Conservation (phyloP, 2,888 invertebrate genomes). For the Lottia gigantea region DNA sequence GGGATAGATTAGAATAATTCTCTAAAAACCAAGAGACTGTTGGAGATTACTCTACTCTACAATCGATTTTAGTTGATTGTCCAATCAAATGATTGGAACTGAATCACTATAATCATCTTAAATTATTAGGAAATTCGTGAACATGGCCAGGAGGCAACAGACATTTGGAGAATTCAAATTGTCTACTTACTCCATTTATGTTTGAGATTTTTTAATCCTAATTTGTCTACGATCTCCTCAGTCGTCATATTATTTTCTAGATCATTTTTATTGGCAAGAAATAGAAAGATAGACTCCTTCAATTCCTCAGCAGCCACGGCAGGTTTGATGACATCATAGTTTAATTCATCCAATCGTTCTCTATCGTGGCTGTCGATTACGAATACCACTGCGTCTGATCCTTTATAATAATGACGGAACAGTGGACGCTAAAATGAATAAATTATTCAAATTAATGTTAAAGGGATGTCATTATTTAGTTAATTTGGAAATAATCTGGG, state of each 20-base stretch:
- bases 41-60: no score
- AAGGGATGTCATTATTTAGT: neutral
- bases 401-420: slow-evolving; percentile 60
- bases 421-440: slow-evolving; percentile 49
- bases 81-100: no score
- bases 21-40: no score
- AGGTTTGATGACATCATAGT: slow-evolving; percentile 60
- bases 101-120: no score
- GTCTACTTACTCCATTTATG: slow-evolving; percentile 52
- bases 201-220: slow-evolving; percentile 48
- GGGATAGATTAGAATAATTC: no score
- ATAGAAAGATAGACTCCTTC: slow-evolving; percentile 49
- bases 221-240: slow-evolving; percentile 47
- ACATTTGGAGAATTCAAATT: neutral
- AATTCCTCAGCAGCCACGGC: slow-evolving; percentile 54
- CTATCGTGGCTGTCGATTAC: slow-evolving; percentile 57
- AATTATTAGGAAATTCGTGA: no score
- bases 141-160: no score
- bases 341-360: slow-evolving; percentile 55
- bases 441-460: neutral
- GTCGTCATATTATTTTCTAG: slow-evolving; percentile 44
- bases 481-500: neutral
- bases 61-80: no score
- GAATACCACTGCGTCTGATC: slow-evolving; percentile 60
- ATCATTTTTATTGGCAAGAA: slow-evolving; percentile 58